Evolutionary conservation across 2,113 vertebrate genomes (phyloP).

Genomic region (Vicugna pacos): DNA sequence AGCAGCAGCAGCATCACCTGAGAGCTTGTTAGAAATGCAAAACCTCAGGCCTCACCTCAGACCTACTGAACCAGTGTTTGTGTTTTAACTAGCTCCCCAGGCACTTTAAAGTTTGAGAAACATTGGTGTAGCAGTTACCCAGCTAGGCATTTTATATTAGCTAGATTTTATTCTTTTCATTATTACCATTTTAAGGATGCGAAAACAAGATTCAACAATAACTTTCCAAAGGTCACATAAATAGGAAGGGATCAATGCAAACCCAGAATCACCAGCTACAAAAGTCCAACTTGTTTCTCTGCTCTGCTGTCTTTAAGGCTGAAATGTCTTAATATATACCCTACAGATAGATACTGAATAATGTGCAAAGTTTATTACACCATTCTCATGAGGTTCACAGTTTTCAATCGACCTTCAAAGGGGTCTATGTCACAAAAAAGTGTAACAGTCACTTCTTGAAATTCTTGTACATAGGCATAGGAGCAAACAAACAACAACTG

Average conservation of each 20-base stretch:
- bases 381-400: background rate
- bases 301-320: background rate
- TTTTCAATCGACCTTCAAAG: background rate
- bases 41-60: background rate
- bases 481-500: background rate
- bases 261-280: background rate
- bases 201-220: constrained; percentile 18
- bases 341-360: background rate
- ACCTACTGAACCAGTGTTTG: background rate
- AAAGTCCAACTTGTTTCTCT: background rate
- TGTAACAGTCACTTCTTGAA: background rate
- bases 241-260: background rate
- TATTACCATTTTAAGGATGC: background rate
- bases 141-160: background rate
- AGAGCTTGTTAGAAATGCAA: constrained; percentile 7
- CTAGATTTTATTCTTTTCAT: background rate
- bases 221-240: constrained; percentile 4
- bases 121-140: too few relatives aligned
- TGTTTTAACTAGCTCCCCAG: background rate
- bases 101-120: background rate
- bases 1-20: background rate
- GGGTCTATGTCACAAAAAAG: background rate
- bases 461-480: background rate
- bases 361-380: background rate
- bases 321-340: background rate